Conservation (phyloP, 2,113 vertebrate species). For the Cyprinus carpio region DNA sequence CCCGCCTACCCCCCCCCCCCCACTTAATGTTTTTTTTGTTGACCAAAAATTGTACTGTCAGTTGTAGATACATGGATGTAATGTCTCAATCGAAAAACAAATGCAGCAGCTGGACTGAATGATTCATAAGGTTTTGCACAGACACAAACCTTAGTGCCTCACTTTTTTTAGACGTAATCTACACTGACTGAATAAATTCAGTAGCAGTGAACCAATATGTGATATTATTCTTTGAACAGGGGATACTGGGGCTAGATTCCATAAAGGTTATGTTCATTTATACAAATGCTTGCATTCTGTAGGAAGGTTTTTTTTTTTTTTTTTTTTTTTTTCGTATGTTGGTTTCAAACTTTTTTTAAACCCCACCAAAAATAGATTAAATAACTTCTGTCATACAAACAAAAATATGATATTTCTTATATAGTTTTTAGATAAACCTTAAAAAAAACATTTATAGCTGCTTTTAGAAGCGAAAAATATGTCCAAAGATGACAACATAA, state of each 20-base stretch:
- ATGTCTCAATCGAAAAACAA: not conserved
- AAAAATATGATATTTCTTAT: not conserved
- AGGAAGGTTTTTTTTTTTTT: not conserved
- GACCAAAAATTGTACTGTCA: not conserved
- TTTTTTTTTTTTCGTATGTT: not conserved
- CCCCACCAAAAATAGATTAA: not conserved
- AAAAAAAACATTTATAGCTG: not conserved
- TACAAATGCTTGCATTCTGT: not conserved
- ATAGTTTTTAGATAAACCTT: not conserved
- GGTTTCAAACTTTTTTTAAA: not conserved
- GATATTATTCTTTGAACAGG: not conserved
- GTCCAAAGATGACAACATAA: not conserved
- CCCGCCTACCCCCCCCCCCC: too few species aligned
- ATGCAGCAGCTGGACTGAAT: not conserved
- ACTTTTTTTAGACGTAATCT: not conserved
- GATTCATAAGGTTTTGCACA: slow-evolving; percentile 7
- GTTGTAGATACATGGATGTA: slow-evolving; percentile 14
- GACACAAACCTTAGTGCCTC: slow-evolving; percentile 9
- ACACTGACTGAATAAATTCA: slow-evolving; percentile 3
- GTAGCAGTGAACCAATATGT: not conserved
- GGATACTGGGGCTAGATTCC: not conserved
- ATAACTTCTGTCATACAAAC: not conserved
- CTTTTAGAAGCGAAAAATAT: not conserved
- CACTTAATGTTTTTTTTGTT: too few species aligned
- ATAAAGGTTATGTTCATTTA: not conserved